Percentiles rank a stretch among this genome's conserved stretches.
These are phyloP conservation scores for Hyposoter didymator DNA, from an alignment of 2,888 invertebrate species.

Conservation along the genomic window DNA sequence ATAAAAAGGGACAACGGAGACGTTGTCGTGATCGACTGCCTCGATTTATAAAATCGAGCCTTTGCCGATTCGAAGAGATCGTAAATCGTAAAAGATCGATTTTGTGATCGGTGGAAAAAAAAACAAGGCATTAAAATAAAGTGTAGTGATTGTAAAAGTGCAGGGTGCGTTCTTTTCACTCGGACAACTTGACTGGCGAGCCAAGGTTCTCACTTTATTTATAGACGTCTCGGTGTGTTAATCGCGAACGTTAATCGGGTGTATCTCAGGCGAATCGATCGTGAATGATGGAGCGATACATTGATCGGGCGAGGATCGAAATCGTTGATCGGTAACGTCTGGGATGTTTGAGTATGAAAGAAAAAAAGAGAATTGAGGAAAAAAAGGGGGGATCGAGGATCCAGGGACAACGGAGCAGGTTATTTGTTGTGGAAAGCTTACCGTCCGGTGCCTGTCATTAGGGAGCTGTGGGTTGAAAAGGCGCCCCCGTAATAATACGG, in stretches of 20 bases:
- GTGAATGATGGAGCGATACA: conserved; percentile 25
- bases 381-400: conserved; percentile 12
- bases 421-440: conserved; percentile 71
- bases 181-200: conserved; percentile 61
- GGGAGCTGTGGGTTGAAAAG: conserved; percentile 82
- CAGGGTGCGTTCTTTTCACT: conserved; percentile 51
- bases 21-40: background rate
- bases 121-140: conserved; percentile 36
- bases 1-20: background rate
- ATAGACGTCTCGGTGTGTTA: conserved; percentile 63
- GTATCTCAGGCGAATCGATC: conserved; percentile 57
- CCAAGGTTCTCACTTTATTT: conserved; percentile 69
- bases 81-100: background rate
- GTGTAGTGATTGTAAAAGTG: conserved; percentile 48
- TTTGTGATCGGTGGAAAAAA: background rate
- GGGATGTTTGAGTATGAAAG: background rate
- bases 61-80: no score
- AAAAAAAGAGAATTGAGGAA: background rate
- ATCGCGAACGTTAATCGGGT: conserved; percentile 64
- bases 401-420: background rate
- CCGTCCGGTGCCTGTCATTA: conserved; percentile 82
- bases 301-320: background rate
- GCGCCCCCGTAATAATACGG: conserved; percentile 80
- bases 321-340: conserved; percentile 39
- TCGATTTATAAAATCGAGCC: background rate